Evolutionary conservation across 2,888 invertebrate species (phyloP).

Genomic region (Microctonus hyperodae): DNA sequence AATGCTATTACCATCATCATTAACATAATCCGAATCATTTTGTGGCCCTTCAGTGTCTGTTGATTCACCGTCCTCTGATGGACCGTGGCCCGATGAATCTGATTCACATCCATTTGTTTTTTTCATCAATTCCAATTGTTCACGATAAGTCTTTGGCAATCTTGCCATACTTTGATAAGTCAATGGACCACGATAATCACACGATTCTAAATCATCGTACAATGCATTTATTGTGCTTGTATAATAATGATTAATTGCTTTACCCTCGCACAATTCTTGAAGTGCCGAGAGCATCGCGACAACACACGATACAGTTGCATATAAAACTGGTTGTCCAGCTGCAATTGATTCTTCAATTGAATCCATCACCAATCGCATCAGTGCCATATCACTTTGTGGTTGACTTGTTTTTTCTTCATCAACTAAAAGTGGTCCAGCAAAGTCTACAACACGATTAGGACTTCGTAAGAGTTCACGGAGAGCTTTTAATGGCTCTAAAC

Average conservation of each 20-base stretch:
- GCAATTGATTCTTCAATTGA: constrained; percentile 92
- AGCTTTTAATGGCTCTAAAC: constrained; percentile 85
- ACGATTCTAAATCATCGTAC: constrained; percentile 59
- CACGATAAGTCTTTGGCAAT: constrained; percentile 78
- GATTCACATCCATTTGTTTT: constrained; percentile 57
- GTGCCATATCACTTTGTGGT: constrained; percentile 80
- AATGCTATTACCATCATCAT: constrained; percentile 51
- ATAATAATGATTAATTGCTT: constrained; percentile 71
- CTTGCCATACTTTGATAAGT: constrained; percentile 87
- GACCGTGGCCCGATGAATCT: constrained; percentile 60
- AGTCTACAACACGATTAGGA: constrained; percentile 80
- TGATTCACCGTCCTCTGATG: constrained; percentile 59
- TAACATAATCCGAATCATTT: constrained; percentile 55
- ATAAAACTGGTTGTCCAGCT: constrained; percentile 78
- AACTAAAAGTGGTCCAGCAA: constrained; percentile 67
- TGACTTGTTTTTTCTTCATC: constrained; percentile 71
- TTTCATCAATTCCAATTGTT: constrained; percentile 61
- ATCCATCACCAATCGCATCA: constrained; percentile 87
- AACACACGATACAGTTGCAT: constrained; percentile 83
- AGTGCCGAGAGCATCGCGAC: constrained; percentile 83
- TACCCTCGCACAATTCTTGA: constrained; percentile 80
- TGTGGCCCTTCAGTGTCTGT: constrained; percentile 59
- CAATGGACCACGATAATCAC: constrained; percentile 82
- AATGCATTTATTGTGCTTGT: constrained; percentile 58
- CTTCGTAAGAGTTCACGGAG: constrained; percentile 81